Evolutionary conservation across 2,113 vertebrate genomes (phyloP), one percentile per base, ranked within the genome.

Genomic region (Pluvianellus socialis): DNA sequence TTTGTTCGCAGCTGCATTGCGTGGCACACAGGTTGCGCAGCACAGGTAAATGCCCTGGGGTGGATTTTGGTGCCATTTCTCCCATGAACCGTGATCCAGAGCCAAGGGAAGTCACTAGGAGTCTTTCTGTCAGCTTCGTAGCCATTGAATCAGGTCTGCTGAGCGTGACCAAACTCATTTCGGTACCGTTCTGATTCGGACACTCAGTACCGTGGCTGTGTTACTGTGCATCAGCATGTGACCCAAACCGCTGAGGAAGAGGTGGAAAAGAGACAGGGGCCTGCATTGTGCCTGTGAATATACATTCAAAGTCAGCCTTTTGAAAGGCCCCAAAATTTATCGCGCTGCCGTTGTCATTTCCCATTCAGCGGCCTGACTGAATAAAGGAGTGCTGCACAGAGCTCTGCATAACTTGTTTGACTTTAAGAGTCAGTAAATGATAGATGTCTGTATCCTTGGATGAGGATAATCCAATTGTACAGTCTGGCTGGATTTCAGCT

Each of bases 401-500:
- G 86, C 91, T 93, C 76, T 91, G 96, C 92, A 94, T 50, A 84
- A 84, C 88, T 86, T 68, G 75, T 75, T 89, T 91, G 96, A 88
- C 90, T 95, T 91, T 22, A 45, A 52, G 86, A 92, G 94, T 72
- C 89, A 94, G 92, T 81, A 86, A 81, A 72, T 91, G 95, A 92
- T 91, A 89, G 91, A 96, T 95, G 91, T 91, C 90, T 91, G 92
- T 81, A 86, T 91, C 86, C 86, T 92, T 92, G 92, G 79, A 75
- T 92, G 89, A 79, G 88, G 80, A 94, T 92, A 94, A 96, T 79
- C 75, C 91, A 86, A 4, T 94, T 42, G 14, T 89, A 82, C 80
- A 91, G 91, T 59, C 86, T 96, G 94, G 88, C 94, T 95, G 86
- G 83, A 55, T 93, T 91, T 96, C 94, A 93, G 44, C 92, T 71